Base-by-base conservation (phyloP, 1,140 invertebrate species). In the Lepidurus apus region DNA sequence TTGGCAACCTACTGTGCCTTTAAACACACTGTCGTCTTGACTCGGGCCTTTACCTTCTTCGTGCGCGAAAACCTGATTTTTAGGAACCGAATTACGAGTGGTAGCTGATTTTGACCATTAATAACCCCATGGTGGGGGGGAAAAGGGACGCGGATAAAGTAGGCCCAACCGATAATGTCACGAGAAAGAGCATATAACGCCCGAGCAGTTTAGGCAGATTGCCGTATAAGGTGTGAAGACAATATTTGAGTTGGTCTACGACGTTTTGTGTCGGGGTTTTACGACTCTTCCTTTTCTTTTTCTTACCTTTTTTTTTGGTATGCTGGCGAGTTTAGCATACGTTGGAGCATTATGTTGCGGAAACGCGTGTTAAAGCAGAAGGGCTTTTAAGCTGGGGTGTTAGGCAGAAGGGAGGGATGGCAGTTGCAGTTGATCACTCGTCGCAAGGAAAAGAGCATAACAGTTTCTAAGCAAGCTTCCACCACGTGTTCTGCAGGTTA, bases 401-500 rank as follows among this genome's bases (percentile, higher is more conserved):
- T 65, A 65, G 53, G 53, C 17, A 65, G 53, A 65, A 65, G 21
- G 53, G 53, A 13, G 53, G 21, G 17, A 65, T 65, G 53, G 21
- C 53, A 21, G 53, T 65, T 13, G 53, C 53, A 65, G 53, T 65
- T 65, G 53, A 65, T 65, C 53, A 17, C 53, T 21, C 53, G 53
- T 65, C n/a, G 53, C 53, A 13, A 65, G 21, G 53, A 9, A 21
- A 65, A 65, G 53, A 65, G 8, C 34, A 21, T 21, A 65, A 65
- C 53, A 65, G 6, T 13, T 21, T 65, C 53, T 17, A 7, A 65
- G 13, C 53, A 1, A 65, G 21, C 17, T 13, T 21, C 45, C 53
- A 17, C 53, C 53, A 65, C 53, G 53, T 65, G 53, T 65, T 65
- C 53, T 65, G 53, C 53, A 65, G 53, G 53, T 65, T 65, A 65